Percentiles rank a stretch among this genome's conserved stretches.
phyloP scores from a whole-genome alignment of 2,888 invertebrate genomes.

The Linyphia triangularis region DNA sequence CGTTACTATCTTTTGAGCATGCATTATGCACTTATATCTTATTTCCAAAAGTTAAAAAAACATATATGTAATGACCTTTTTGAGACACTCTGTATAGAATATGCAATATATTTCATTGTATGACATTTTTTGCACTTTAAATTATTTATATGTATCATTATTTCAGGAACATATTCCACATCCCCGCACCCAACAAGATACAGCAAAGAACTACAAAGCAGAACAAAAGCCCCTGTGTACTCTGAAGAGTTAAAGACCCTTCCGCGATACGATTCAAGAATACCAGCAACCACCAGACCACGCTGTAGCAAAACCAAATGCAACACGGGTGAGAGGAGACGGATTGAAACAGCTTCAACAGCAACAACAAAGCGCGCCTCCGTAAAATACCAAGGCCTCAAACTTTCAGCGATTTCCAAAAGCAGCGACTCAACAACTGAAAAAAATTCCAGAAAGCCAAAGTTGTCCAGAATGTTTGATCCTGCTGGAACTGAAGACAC shows the following conservation, averaged over 20 bases:
- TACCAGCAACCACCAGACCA: neutral
- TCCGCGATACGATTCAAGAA: conserved; percentile 20
- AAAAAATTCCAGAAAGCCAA: neutral
- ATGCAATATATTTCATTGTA: too few species aligned
- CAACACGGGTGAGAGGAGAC: neutral
- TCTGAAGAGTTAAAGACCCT: conserved; percentile 9
- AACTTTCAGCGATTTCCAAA: neutral
- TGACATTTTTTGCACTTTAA: too few species aligned
- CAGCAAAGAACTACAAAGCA: neutral
- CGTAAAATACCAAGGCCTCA: neutral
- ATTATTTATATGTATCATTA: too few species aligned
- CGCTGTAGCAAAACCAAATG: conserved; percentile 2
- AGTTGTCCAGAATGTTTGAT: conserved; percentile 39
- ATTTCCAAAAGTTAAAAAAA: too few species aligned
- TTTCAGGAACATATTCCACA: conserved; percentile 6
- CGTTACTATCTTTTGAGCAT: too few species aligned
- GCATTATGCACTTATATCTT: too few species aligned
- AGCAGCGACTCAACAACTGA: neutral
- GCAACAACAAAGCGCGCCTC: neutral
- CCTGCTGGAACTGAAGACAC: neutral
- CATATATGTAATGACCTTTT: too few species aligned
- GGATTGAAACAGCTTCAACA: neutral
- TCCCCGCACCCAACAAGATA: neutral
- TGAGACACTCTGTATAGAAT: too few species aligned
- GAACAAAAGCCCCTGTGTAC: neutral